Evolutionary conservation across 2,113 vertebrate species (phyloP), one percentile per base, ranked within the genome.

Genomic region (Semnornis frantzii): DNA sequence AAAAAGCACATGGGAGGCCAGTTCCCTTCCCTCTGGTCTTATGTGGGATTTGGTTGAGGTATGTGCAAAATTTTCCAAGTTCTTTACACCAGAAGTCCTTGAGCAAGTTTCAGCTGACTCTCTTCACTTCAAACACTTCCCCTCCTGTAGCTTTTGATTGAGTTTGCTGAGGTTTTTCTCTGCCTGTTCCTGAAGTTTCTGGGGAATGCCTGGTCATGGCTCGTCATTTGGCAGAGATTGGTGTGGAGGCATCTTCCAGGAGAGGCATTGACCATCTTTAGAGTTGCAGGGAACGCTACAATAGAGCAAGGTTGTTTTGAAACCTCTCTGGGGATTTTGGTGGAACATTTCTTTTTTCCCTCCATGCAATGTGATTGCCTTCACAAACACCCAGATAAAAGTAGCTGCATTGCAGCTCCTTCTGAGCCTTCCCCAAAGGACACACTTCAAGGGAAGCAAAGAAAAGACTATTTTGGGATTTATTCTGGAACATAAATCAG

Each of bases 21-120:
- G 21, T 82, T 93, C 78, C 68, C 28, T 79, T 93, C 68, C 50
- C 74, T 63, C 50, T 77, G 54, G 60, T 62, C 54, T 90, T 78
- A 46, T 62, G 58, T 65, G n/a, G 79, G 69, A 82, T 92, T 91
- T 92, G 30, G 8, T 74, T 73, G 60, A 87, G 54, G 46, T 60
- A 93, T 19, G 46, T 59, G 89, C 75, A 89, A 85, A 46, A 76
- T 87, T 87, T 94, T 94, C 82, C 82, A 71, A 57, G 39, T 28
- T 82, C 7, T 76, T 87, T 83, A 66, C 33, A 89, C 15, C 46
- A 94, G 65, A 76, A 87, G 25, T 39, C 52, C 94, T 85, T 85
- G 78, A 91, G 21, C 44, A 77, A 87, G 21, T 66, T 82, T 69
- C 85, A 14, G 0, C 48, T 65, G 71, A 52, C 34, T 92, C 46